Base-by-base conservation (phyloP, 2,888 invertebrate genomes). In the Gasteruption jaculator region DNA sequence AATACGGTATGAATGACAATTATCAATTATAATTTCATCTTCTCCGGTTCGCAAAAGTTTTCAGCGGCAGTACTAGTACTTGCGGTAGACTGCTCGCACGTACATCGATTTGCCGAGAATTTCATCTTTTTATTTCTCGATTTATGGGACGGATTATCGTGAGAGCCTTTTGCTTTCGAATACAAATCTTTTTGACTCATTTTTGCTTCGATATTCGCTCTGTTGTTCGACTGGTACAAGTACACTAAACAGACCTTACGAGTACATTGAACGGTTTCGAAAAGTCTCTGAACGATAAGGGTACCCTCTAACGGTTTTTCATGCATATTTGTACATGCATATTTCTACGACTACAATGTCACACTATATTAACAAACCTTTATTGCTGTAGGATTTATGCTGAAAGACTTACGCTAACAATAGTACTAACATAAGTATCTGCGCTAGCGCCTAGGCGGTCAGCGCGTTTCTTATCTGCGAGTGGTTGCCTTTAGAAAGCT, bases 1-100 rank as follows among this genome's bases (percentile, higher is more conserved):
- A 12, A 36, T 31, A 20, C 44, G 16, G 25, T 44, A 44, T 34
- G 24, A 26, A 29, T 44, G 32, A 4, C 25, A 36, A n/a, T 32
- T 27, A 24, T 37, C 41, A 36, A 41, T 22, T 10, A 30, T 16
- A 31, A 38, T 22, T 38, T 30, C 38, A n/a, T 38, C 22, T 24
- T 25, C 41, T 27, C 27, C 27, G 20, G 33, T 34, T 12, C 21
- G 32, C 30, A 41, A 38, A 10, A 22, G 27, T 38, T 38, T 32
- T 32, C 15, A 15, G 24, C 20, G 20, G 38, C 2, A 24, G 32
- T 38, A 38, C 38, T 32, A 32, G 24, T 31, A 30, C 25, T 38
- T 21, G 3, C 38, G 1, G 32, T 38, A 3, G 38, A 32, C 38
- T 38, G 38, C 16, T 38, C 38, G 7, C 18, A 38, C 16, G 38